Evolutionary conservation across 2,113 vertebrate genomes (phyloP).

Genomic region (Edolisoma coerulescens): DNA sequence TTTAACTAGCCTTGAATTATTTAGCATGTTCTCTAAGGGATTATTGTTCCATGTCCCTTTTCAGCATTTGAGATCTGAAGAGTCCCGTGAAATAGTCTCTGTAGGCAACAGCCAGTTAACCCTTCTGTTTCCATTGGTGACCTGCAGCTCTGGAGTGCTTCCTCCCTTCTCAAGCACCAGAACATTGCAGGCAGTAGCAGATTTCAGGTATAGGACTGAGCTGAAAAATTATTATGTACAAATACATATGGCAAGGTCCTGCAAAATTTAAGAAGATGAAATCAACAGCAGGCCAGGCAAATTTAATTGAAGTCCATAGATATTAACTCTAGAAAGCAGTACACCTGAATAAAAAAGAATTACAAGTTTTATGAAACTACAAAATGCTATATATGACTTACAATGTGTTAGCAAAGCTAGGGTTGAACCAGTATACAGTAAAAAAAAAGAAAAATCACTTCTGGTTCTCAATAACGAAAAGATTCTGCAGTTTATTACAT

Average conservation of each 20-base stretch:
- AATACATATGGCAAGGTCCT: not conserved
- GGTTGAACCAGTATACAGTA: not conserved
- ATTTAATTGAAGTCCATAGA: not conserved
- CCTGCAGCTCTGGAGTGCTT: not conserved
- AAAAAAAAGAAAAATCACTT: not conserved
- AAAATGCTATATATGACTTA: not conserved
- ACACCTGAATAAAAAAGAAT: not conserved
- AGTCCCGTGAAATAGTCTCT: not conserved
- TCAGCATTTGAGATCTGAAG: not conserved
- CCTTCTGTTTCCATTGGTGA: not conserved
- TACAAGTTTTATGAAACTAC: not conserved
- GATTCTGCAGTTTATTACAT: slow-evolving; percentile 37
- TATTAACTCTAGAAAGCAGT: not conserved
- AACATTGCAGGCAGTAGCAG: not conserved
- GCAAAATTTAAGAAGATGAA: not conserved
- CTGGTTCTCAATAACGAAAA: not conserved
- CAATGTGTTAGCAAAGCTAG: not conserved
- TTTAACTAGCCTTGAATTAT: not conserved
- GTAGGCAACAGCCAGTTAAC: not conserved
- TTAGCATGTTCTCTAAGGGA: not conserved
- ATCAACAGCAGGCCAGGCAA: not conserved
- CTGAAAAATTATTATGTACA: not conserved
- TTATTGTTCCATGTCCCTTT: not conserved
- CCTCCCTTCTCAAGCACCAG: not conserved
- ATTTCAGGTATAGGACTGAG: not conserved